Evolutionary conservation across 2,113 vertebrate species (phyloP).

Genomic region (Erythrocebus patas): DNA sequence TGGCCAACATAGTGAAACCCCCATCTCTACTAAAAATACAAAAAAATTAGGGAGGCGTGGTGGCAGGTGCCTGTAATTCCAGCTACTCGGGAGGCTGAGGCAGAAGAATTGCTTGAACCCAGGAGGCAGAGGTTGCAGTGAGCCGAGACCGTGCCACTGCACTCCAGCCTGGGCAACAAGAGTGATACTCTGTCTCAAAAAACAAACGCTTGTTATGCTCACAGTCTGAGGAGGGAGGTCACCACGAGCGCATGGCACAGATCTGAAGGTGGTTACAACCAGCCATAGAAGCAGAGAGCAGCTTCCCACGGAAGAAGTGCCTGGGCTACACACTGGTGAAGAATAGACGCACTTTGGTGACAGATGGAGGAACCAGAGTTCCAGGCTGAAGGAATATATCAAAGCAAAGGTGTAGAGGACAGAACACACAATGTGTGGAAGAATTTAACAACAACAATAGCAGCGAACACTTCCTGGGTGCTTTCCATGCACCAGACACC

Average conservation of each 20-base stretch:
- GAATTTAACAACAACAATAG: no score
- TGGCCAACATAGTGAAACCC: no score
- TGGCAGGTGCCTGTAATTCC: no score
- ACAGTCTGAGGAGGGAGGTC: not conserved
- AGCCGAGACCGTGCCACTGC: no score
- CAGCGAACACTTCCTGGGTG: not conserved
- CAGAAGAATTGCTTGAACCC: no score
- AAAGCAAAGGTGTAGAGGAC: not conserved
- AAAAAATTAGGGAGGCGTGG: no score
- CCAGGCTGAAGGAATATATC: not conserved
- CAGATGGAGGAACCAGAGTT: not conserved
- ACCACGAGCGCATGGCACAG: not conserved
- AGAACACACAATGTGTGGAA: accelerated
- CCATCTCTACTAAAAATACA: no score
- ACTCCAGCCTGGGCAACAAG: no score
- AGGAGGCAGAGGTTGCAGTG: no score
- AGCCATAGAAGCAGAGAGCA: not conserved
- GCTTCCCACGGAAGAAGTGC: not conserved
- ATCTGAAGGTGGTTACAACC: not conserved
- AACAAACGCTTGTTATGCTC: not conserved
- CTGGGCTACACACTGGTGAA: not conserved
- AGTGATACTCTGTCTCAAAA: no score
- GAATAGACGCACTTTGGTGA: accelerated
- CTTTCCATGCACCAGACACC: not conserved
- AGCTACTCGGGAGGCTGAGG: no score